Percentiles rank a stretch among this genome's conserved stretches.
phyloP scores from a whole-genome alignment of 2,113 vertebrate genomes.

The Symphodus melops region DNA sequence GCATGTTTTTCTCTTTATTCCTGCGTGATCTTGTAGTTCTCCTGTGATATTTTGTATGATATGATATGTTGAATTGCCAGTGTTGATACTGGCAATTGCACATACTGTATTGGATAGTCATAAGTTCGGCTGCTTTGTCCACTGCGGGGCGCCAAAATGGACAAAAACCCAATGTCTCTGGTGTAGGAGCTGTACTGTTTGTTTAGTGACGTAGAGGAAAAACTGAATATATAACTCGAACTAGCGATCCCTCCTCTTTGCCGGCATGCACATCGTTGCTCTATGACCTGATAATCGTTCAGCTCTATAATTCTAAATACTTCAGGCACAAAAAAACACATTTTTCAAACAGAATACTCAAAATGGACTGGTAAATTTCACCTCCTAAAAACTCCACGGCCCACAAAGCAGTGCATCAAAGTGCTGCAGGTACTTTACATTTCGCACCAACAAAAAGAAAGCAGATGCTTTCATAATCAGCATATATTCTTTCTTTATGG shows the following conservation, averaged over 20 bases:
- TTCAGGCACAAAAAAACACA: not conserved
- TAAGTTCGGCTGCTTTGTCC: no score
- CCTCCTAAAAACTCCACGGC: not conserved
- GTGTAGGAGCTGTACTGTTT: not conserved
- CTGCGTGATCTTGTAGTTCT: no score
- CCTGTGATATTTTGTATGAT: no score
- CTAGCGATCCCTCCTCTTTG: no score
- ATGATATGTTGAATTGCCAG: no score
- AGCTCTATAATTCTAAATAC: not conserved
- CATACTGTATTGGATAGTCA: no score
- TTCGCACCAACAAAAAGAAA: constrained; percentile 6
- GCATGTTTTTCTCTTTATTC: no score
- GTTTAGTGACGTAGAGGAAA: not conserved
- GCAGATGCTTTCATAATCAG: constrained; percentile 15
- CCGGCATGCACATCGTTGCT: no score
- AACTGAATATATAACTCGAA: not conserved
- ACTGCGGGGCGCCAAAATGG: no score
- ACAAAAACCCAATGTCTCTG: not conserved
- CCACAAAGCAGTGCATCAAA: not conserved
- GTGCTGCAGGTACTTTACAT: constrained; percentile 6
- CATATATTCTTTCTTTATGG: constrained; percentile 23
- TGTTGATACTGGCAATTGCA: no score
- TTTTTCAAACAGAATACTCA: constrained; percentile 1
- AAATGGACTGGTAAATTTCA: not conserved
- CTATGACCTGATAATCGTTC: no score